These are phyloP conservation scores for Anoplolepis gracilipes DNA, from an alignment of 1,140 invertebrate genomes.

Conservation along the genomic window DNA sequence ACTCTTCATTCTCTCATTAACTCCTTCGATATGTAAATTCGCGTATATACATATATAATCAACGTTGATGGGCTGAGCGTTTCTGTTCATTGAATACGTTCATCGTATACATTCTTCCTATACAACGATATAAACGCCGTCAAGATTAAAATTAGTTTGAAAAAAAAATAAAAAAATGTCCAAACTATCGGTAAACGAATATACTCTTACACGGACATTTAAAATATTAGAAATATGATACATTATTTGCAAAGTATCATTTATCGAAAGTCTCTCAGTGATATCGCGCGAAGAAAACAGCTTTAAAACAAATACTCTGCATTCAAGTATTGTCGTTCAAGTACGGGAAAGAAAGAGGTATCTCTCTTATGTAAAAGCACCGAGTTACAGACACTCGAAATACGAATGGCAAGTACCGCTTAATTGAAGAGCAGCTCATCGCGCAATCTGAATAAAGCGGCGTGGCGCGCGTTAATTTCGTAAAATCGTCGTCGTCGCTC, in stretches of 20 bases:
- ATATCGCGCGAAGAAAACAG: background rate
- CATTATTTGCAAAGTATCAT: background rate
- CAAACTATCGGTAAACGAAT: no score
- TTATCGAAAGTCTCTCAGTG: background rate
- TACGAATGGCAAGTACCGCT: slow-evolving; percentile 31
- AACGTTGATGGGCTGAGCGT: background rate
- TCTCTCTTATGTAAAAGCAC: background rate
- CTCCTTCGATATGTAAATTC: slow-evolving; percentile 19
- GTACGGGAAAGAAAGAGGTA: no score
- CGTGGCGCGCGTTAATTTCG: slow-evolving; percentile 30
- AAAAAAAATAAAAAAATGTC: no score
- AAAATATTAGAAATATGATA: background rate
- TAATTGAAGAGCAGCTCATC: slow-evolving; percentile 31
- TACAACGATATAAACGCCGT: no score
- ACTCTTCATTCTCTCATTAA: slow-evolving; percentile 34
- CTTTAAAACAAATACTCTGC: background rate
- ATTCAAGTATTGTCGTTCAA: background rate
- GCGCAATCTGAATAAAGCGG: slow-evolving; percentile 10
- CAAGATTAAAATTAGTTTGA: background rate
- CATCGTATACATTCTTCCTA: background rate
- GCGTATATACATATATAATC: background rate
- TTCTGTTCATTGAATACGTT: background rate
- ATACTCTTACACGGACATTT: background rate
- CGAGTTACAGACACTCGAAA: slow-evolving; percentile 8
- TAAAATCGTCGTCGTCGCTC: slow-evolving; percentile 25